These are phyloP conservation scores for Ianthella basta DNA, from an alignment of 37 sponge, comb jelly and placozoan genomes.

Conservation along the genomic window DNA sequence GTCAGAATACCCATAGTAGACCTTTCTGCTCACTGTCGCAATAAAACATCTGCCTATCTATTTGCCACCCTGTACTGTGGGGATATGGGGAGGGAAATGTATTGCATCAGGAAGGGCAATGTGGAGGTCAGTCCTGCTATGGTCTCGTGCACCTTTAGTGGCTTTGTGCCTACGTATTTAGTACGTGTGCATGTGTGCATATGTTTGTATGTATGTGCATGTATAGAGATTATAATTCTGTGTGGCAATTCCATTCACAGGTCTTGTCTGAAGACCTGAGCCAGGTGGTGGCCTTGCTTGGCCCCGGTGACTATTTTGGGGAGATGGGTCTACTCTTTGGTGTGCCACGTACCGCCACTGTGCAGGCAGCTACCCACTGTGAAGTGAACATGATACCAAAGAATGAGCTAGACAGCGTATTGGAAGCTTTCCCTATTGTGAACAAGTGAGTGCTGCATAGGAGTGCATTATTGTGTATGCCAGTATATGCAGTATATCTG, in stretches of 20 bases:
- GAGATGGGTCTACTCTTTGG: slow-evolving; percentile 75
- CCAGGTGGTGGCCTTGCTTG: slow-evolving; percentile 53
- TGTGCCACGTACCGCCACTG: slow-evolving; percentile 45
- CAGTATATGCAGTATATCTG: not conserved
- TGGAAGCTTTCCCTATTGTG: slow-evolving; percentile 58
- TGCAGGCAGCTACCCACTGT: slow-evolving; percentile 76
- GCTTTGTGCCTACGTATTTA: too few species aligned
- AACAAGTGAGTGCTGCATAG: slow-evolving; percentile 33
- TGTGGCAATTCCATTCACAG: slow-evolving; percentile 18
- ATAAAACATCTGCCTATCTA: slow-evolving; percentile 49
- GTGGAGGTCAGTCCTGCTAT: slow-evolving; percentile 73
- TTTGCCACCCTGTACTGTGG: slow-evolving; percentile 73
- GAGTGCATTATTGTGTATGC: not conserved
- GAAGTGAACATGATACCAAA: slow-evolving; percentile 66
- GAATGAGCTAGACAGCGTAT: slow-evolving; percentile 43
- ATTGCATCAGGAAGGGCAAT: slow-evolving; percentile 67
- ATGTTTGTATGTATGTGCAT: too few species aligned
- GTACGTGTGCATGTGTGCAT: too few species aligned
- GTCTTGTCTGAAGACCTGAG: slow-evolving; percentile 72
- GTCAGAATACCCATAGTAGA: too few species aligned
- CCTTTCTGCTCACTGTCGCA: too few species aligned
- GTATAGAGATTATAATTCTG: slow-evolving; percentile 3
- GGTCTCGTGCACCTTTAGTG: too few species aligned
- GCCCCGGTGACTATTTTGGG: slow-evolving; percentile 79
- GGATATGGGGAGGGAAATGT: slow-evolving; percentile 84